Evolutionary conservation across 2,888 invertebrate genomes (phyloP).

Genomic region (Bruchidius siliquastri): DNA sequence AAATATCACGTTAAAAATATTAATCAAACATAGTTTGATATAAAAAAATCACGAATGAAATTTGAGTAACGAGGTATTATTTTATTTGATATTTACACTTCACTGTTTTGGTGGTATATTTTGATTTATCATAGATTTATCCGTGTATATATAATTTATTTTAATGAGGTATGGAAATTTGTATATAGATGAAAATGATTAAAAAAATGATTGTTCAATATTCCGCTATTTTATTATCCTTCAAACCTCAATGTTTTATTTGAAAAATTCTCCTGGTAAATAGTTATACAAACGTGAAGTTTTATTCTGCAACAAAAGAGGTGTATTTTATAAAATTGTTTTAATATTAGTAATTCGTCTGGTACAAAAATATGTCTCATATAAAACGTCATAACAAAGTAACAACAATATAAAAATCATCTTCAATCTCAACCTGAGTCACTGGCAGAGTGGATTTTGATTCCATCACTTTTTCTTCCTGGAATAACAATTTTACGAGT

Average conservation of each 20-base stretch:
- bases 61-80: neutral
- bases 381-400: neutral
- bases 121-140: neutral
- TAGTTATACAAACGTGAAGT: too few species aligned
- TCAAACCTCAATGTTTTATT: too few species aligned
- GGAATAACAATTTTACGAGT: neutral
- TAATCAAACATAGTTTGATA: too few species aligned
- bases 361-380: neutral
- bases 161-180: neutral
- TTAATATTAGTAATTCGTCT: neutral
- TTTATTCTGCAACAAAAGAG: too few species aligned
- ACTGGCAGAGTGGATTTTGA: neutral
- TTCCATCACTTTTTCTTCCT: neutral
- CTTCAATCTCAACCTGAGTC: neutral
- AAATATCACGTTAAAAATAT: too few species aligned
- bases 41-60: too few species aligned
- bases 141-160: neutral
- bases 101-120: neutral
- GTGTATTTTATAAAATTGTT: neutral
- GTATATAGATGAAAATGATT: neutral
- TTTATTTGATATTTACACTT: neutral
- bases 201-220: neutral
- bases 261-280: too few species aligned
- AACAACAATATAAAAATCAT: neutral
- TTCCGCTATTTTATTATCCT: too few species aligned